Conservation (phyloP, 1,140 invertebrate genomes). For the Berghia stephanieae region DNA sequence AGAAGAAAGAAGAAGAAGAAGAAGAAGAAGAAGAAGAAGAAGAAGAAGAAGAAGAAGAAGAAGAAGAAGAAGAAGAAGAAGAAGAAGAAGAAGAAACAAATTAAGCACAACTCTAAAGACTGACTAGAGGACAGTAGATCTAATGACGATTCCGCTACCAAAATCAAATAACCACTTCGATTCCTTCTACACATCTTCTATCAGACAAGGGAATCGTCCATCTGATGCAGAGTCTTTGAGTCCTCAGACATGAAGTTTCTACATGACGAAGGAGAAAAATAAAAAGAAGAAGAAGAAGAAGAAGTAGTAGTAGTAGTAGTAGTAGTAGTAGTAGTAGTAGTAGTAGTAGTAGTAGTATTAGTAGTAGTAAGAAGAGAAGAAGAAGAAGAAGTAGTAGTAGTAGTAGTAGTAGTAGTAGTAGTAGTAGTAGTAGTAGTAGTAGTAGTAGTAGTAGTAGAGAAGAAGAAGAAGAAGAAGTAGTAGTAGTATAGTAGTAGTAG, state of each 20-base stretch:
- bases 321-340: not conserved
- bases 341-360: not conserved
- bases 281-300: not conserved
- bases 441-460: not conserved
- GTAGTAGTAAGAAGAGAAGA: not conserved
- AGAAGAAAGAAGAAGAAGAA: not conserved
- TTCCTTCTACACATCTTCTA: not conserved
- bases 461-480: not conserved
- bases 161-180: not conserved
- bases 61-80: not conserved
- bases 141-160: too few relatives aligned
- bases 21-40: slow-evolving; percentile 9
- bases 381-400: not conserved
- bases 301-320: not conserved
- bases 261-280: not conserved
- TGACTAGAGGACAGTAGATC: not conserved
- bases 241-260: not conserved
- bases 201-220: not conserved
- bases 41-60: not conserved
- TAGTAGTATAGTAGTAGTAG: not conserved
- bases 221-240: not conserved
- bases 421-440: not conserved
- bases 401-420: not conserved
- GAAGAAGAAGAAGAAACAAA: not conserved
- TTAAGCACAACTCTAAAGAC: not conserved